A percentile compares a stretch with the other conserved stretches of the same genome.
Conservation (phyloP, 1,140 invertebrate genomes). For the Bombus turneri region DNA sequence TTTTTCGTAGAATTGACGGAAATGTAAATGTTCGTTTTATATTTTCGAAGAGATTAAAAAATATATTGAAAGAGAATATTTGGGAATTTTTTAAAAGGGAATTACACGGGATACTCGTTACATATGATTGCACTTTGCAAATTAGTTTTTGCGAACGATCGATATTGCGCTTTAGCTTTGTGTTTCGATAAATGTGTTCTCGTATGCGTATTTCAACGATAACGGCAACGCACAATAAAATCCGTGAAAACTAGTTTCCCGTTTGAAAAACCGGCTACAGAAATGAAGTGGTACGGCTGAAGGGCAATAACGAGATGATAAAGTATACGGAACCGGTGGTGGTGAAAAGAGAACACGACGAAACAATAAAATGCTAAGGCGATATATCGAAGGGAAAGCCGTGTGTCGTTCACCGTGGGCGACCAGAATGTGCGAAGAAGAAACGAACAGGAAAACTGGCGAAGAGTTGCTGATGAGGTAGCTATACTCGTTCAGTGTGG, state of each 20-base stretch:
- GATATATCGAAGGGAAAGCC: conserved; percentile 17
- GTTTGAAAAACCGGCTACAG: neutral
- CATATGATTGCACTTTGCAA: neutral
- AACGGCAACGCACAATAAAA: neutral
- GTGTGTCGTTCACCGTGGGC: neutral
- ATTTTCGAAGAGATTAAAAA: neutral
- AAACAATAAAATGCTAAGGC: conserved; percentile 11
- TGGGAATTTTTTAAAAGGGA: neutral
- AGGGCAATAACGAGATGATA: conserved; percentile 3
- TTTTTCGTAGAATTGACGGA: neutral
- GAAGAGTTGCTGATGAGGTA: conserved; percentile 26
- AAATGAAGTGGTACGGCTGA: neutral
- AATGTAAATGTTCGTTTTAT: neutral
- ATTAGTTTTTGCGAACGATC: neutral
- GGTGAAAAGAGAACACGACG: neutral
- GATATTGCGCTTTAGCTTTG: neutral
- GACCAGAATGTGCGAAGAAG: neutral
- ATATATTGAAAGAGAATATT: neutral
- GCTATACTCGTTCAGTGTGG: neutral
- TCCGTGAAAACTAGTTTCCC: neutral
- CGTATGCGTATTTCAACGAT: no score
- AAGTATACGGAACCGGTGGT: neutral
- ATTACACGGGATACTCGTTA: neutral
- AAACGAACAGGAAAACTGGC: neutral
- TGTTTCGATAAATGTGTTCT: neutral